Evolutionary conservation across 2,888 invertebrate genomes (phyloP).

Genomic region (Autographa pulchrina): DNA sequence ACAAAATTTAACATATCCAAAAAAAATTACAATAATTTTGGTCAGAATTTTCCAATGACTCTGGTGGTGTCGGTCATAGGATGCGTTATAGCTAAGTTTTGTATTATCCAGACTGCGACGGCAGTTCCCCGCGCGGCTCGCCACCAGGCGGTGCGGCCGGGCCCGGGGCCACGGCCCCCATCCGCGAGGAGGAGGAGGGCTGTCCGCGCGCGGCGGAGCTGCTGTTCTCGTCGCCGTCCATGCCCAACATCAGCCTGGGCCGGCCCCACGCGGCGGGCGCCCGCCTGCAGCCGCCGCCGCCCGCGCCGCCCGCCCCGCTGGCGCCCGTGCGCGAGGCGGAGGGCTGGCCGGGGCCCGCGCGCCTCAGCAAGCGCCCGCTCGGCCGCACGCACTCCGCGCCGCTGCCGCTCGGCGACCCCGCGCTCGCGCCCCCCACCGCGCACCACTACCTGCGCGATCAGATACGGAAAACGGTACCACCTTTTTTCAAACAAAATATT

Average conservation of each 20-base stretch:
- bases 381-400: constrained; percentile 98
- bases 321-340: constrained; percentile 93
- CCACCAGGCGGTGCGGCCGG: constrained; percentile 89
- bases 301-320: constrained; percentile 88
- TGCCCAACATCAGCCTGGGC: constrained; percentile 98
- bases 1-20: no score
- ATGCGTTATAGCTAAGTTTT: constrained; percentile 7
- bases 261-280: constrained; percentile 92
- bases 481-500: no score
- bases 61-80: background rate
- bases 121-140: constrained; percentile 90
- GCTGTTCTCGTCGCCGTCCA: constrained; percentile 97
- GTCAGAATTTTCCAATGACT: background rate
- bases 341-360: constrained; percentile 90
- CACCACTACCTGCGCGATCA: constrained; percentile 93
- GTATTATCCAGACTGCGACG: constrained; percentile 78
- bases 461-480: constrained; percentile 93
- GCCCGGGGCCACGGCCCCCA: constrained; percentile 91
- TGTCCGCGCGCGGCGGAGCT: constrained; percentile 92
- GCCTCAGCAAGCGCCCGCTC: constrained; percentile 93
- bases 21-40: no score
- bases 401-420: constrained; percentile 69
- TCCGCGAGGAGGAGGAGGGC: constrained; percentile 95
- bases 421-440: constrained; percentile 82
- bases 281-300: constrained; percentile 93